phyloP scores from a whole-genome alignment of 2,888 invertebrate species.

The Trichopoda pennipes region DNA sequence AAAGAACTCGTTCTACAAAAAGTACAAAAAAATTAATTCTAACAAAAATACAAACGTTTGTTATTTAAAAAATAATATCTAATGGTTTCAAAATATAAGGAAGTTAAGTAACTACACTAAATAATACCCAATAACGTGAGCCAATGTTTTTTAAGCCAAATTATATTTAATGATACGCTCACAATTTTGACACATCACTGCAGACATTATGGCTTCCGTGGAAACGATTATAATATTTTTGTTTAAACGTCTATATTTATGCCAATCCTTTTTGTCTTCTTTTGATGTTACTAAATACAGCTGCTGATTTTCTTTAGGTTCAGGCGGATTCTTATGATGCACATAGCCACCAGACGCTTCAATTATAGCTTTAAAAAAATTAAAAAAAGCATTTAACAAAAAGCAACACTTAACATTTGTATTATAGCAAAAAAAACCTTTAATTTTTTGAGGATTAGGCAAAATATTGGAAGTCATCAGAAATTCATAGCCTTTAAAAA shows the following conservation, averaged over 20 bases:
- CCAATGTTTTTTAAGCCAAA: slow-evolving; percentile 60
- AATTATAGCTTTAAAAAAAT: slow-evolving; percentile 71
- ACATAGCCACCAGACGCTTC: slow-evolving; percentile 72
- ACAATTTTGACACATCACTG: slow-evolving; percentile 73
- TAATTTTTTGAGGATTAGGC: slow-evolving; percentile 72
- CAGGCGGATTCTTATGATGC: slow-evolving; percentile 48
- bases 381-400: background rate
- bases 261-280: slow-evolving; percentile 72
- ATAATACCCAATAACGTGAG: slow-evolving; percentile 11
- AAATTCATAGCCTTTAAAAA: slow-evolving; percentile 72
- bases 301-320: slow-evolving; percentile 52
- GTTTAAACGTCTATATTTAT: slow-evolving; percentile 70
- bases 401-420: background rate
- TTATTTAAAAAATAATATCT: background rate
- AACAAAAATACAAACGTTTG: slow-evolving; percentile 4
- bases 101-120: slow-evolving; percentile 5
- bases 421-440: slow-evolving; percentile 64
- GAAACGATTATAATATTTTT: slow-evolving; percentile 71
- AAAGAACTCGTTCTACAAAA: background rate
- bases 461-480: slow-evolving; percentile 72
- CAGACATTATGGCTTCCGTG: slow-evolving; percentile 73
- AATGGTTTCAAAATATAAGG: slow-evolving; percentile 39
- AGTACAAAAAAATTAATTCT: slow-evolving; percentile 20
- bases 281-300: slow-evolving; percentile 71
- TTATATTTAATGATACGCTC: slow-evolving; percentile 60